Evolutionary conservation across 1,140 invertebrate genomes (phyloP).

Genomic region (Lasioglossum albipes): DNA sequence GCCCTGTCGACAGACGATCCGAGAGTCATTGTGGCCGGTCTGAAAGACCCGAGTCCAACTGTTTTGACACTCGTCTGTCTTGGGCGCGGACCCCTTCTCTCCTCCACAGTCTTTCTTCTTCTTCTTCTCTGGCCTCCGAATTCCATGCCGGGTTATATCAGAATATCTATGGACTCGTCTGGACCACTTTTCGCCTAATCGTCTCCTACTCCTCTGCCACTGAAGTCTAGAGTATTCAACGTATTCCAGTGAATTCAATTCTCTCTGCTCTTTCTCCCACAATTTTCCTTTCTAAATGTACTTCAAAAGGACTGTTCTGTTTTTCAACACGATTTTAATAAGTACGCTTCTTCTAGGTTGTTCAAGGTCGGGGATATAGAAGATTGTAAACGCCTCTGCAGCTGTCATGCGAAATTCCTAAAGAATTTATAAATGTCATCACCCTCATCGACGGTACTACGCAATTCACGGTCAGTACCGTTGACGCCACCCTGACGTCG

Average conservation of each 20-base stretch:
- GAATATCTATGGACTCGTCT: constrained; percentile 50
- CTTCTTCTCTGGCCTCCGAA: constrained; percentile 41
- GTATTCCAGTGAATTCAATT: too few relatives aligned
- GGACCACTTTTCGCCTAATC: constrained; percentile 52
- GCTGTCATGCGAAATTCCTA: too few relatives aligned
- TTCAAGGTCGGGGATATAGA: too few relatives aligned
- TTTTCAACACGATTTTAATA: too few relatives aligned
- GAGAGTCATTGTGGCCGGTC: constrained; percentile 30
- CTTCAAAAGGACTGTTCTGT: too few relatives aligned
- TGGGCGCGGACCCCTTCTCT: not conserved
- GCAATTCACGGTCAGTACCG: too few relatives aligned
- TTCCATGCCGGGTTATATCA: constrained; percentile 38
- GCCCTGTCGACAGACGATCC: constrained; percentile 19
- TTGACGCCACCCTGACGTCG: too few relatives aligned
- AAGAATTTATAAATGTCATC: too few relatives aligned
- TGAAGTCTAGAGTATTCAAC: constrained; percentile 6
- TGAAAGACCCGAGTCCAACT: constrained; percentile 27
- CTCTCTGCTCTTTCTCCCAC: not conserved
- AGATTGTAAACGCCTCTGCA: too few relatives aligned
- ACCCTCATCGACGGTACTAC: too few relatives aligned
- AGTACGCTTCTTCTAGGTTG: too few relatives aligned
- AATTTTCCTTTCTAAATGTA: not conserved
- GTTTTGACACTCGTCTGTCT: constrained; percentile 48
- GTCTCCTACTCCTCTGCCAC: constrained; percentile 14
- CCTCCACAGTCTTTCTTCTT: not conserved